Percentiles rank a stretch among this genome's conserved stretches.
Evolutionary conservation across 2,888 invertebrate species (phyloP).

Genomic region (Zaprionus lineosus): DNA sequence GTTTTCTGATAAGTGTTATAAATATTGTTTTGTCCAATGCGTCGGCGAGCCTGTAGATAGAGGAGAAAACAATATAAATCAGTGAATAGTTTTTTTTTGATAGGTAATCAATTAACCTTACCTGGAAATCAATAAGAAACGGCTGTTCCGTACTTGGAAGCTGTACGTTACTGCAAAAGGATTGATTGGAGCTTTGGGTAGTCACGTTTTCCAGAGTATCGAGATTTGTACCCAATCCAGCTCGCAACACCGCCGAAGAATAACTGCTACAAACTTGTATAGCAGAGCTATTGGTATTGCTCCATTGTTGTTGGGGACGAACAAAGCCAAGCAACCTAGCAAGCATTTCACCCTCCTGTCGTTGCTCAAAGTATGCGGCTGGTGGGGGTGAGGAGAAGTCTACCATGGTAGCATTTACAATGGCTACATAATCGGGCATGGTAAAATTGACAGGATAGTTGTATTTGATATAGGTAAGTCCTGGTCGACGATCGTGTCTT

Average conservation of each 20-base stretch:
- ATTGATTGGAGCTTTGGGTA: constrained; percentile 87
- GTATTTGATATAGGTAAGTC: constrained; percentile 94
- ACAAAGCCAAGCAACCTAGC: constrained; percentile 92
- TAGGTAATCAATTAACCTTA: too few relatives aligned
- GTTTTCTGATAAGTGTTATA: constrained; percentile 88
- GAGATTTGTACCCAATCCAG: constrained; percentile 83
- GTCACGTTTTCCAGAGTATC: constrained; percentile 84
- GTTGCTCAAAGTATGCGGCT: constrained; percentile 87
- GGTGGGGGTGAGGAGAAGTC: constrained; percentile 90
- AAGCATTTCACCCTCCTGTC: constrained; percentile 88
- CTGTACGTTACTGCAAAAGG: constrained; percentile 87
- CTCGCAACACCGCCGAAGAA: constrained; percentile 87
- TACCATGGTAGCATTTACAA: constrained; percentile 92
- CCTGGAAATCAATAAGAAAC: constrained; percentile 87
- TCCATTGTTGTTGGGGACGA: constrained; percentile 90
- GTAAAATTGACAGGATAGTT: constrained; percentile 93
- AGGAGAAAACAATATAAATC: too few relatives aligned
- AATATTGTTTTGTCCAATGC: constrained; percentile 82
- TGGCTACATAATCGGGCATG: constrained; percentile 93
- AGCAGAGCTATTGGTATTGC: constrained; percentile 87
- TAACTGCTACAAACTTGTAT: constrained; percentile 91
- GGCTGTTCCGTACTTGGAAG: constrained; percentile 87
- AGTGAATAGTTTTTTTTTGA: too few relatives aligned
- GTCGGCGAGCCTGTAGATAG: constrained; percentile 85
- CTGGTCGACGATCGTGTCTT: constrained; percentile 90